Evolutionary conservation across 1,140 invertebrate species (phyloP).

Genomic region (Drosophila ficusphila): DNA sequence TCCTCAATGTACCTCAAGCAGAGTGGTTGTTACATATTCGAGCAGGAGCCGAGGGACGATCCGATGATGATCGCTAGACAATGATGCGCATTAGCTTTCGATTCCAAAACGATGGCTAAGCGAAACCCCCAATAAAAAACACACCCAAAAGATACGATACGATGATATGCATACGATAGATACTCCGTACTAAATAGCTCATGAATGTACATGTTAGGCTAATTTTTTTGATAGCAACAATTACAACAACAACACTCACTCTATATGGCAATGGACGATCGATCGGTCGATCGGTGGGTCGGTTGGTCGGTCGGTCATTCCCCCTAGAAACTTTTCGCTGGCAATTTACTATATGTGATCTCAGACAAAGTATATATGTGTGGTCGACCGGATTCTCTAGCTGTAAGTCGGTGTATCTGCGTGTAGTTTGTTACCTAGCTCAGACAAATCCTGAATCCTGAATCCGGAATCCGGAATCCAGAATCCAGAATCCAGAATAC

Average conservation of each 20-base stretch:
- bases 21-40: slow-evolving; percentile 71
- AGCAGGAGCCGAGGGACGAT: slow-evolving; percentile 30
- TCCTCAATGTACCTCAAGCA: slow-evolving; percentile 82
- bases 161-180: slow-evolving; percentile 26
- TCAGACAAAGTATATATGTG: slow-evolving; percentile 20
- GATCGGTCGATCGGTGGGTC: no score
- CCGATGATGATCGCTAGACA: neutral
- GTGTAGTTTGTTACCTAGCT: slow-evolving; percentile 52
- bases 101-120: slow-evolving; percentile 26
- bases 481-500: neutral
- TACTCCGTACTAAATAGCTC: slow-evolving; percentile 40
- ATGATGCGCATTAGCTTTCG: slow-evolving; percentile 45
- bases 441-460: slow-evolving; percentile 45
- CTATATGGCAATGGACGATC: slow-evolving; percentile 16
- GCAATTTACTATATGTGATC: slow-evolving; percentile 52
- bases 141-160: slow-evolving; percentile 15
- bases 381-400: slow-evolving; percentile 21
- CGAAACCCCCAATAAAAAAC: slow-evolving; percentile 7
- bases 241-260: slow-evolving; percentile 23
- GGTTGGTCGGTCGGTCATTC: neutral
- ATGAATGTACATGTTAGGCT: slow-evolving; percentile 46
- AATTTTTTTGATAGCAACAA: slow-evolving; percentile 54
- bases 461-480: neutral
- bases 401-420: slow-evolving; percentile 44
- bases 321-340: slow-evolving; percentile 30